phyloP scores from a whole-genome alignment of 2,113 vertebrate species.

The Tichodroma muraria region DNA sequence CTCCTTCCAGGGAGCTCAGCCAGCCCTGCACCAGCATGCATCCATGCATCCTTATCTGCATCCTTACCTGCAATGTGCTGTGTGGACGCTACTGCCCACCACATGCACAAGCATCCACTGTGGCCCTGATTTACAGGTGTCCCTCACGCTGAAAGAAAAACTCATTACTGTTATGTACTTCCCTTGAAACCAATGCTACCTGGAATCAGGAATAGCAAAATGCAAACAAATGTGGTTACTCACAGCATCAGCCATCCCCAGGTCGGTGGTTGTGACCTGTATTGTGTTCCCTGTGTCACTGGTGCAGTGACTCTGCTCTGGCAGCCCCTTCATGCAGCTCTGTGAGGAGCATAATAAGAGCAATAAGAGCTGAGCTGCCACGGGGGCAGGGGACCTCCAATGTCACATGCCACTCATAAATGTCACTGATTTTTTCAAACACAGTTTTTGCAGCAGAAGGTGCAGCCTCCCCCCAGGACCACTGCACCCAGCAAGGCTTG shows the following conservation, averaged over 20 bases:
- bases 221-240: background rate
- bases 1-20: accelerated
- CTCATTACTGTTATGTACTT: accelerated
- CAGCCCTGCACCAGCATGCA: background rate
- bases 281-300: accelerated
- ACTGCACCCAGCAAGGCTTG: accelerated
- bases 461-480: background rate
- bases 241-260: background rate
- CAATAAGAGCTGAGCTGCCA: background rate
- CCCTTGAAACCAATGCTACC: background rate
- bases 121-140: background rate
- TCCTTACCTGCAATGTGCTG: background rate
- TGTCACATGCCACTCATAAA: accelerated
- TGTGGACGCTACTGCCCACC: background rate
- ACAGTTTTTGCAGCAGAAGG: background rate
- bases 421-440: background rate
- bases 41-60: no score
- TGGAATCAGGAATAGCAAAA: background rate
- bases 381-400: background rate
- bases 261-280: background rate
- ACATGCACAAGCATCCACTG: no score
- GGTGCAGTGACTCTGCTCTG: background rate
- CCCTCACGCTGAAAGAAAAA: background rate
- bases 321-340: background rate
- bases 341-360: no score